phyloP scores from a whole-genome alignment of 2,113 vertebrate species.

The Corydoras sp. region DNA sequence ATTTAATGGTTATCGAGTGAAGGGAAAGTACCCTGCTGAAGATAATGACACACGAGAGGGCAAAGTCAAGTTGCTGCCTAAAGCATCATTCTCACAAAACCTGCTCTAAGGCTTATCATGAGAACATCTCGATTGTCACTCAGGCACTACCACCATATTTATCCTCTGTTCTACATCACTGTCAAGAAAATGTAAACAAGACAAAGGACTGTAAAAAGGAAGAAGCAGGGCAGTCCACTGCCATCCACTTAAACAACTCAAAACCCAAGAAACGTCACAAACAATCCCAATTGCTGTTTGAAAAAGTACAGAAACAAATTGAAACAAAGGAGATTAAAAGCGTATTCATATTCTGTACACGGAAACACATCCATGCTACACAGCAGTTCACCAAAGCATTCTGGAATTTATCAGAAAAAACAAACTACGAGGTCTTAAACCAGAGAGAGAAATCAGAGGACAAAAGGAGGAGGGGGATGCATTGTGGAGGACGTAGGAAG shows the following conservation, averaged over 20 bases:
- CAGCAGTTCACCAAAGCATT: neutral
- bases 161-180: slow-evolving; percentile 49
- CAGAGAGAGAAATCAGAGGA: slow-evolving; percentile 52
- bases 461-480: slow-evolving; percentile 41
- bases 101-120: neutral
- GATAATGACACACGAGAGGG: slow-evolving; percentile 1
- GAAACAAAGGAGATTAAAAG: slow-evolving; percentile 1
- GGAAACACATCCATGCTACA: too few species aligned
- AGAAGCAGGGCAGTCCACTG: neutral
- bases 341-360: too few species aligned
- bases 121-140: slow-evolving; percentile 27
- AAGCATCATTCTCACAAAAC: neutral
- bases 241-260: neutral
- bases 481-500: slow-evolving; percentile 40
- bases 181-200: slow-evolving; percentile 51
- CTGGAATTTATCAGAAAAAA: neutral
- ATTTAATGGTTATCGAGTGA: slow-evolving; percentile 7
- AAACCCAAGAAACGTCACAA: too few species aligned
- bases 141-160: slow-evolving; percentile 39
- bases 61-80: neutral
- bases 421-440: slow-evolving; percentile 38
- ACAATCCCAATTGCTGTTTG: too few species aligned
- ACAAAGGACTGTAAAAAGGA: slow-evolving; percentile 22
- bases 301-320: slow-evolving; percentile 4
- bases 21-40: slow-evolving; percentile 6